These are phyloP conservation scores for Tautogolabrus adspersus DNA, from an alignment of 2,113 vertebrate genomes.

Conservation along the genomic window DNA sequence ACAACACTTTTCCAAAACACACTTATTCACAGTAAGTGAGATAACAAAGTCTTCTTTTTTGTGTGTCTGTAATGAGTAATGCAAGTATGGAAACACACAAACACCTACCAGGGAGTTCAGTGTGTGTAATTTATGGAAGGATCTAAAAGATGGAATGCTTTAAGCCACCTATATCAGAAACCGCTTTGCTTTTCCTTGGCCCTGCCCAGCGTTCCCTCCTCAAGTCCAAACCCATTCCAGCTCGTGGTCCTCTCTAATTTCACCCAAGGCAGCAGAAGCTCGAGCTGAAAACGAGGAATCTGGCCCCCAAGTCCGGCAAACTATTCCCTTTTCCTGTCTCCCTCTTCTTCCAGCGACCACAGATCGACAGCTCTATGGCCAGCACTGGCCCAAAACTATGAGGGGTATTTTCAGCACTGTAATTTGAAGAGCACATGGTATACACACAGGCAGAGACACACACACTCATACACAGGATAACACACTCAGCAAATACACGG, in stretches of 20 bases:
- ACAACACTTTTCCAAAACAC: constrained; percentile 41
- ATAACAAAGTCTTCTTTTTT: constrained; percentile 35
- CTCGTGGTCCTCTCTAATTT: constrained; percentile 83
- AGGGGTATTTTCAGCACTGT: constrained; percentile 87
- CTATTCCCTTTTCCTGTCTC: constrained; percentile 83
- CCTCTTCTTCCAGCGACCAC: constrained; percentile 78
- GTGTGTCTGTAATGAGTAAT: constrained; percentile 29
- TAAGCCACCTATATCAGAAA: constrained; percentile 67
- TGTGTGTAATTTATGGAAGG: constrained; percentile 59
- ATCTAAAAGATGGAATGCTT: constrained; percentile 64
- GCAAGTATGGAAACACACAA: constrained; percentile 12
- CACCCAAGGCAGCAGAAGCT: constrained; percentile 82
- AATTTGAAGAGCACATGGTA: constrained; percentile 83
- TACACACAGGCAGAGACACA: constrained; percentile 54
- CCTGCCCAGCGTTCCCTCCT: constrained; percentile 63
- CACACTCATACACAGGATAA: constrained; percentile 44
- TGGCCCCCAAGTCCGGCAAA: constrained; percentile 80
- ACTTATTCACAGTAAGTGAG: constrained; percentile 33
- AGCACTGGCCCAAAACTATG: constrained; percentile 83
- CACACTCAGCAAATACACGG: constrained; percentile 55
- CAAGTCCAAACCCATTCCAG: constrained; percentile 72
- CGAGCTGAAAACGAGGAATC: constrained; percentile 78
- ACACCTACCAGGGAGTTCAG: constrained; percentile 50
- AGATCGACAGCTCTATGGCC: constrained; percentile 79
- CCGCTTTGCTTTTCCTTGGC: constrained; percentile 75